Evolutionary conservation across 2,888 invertebrate genomes (phyloP), one percentile per base, ranked within the genome.

Genomic region (Acleris literana): DNA sequence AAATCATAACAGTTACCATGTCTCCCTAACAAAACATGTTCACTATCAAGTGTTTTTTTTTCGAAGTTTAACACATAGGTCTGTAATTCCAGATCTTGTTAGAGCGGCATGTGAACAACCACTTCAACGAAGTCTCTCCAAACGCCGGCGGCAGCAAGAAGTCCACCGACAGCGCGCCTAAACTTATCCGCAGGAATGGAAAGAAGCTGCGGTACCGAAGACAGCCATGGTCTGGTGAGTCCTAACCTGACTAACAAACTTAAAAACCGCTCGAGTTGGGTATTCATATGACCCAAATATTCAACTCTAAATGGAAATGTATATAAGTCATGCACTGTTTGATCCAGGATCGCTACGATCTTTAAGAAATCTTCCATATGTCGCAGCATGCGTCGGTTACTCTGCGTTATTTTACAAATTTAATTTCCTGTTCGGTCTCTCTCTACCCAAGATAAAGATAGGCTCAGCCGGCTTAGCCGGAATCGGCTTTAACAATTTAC

Each of bases 81-180:
- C 63, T 18, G 53, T 18, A 68, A 63, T 94, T 94, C 44, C 93
- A 96, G 96, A 94, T 94, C 68, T 95, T 97, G 68, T 91, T 99
- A 75, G 97, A 98, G 87, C 94, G 98, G 76, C 99, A 99, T 82
- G 98, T 98, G 60, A 98, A 98, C 91, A 95, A 96, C 78, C 99
- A 99, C 87, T 98, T 99, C 91, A 93, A 94, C 74, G 95, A 95
- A 79, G 88, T 90, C 29, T 93, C 93, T 53, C 85, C 90, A 4
- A 94, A 92, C 80, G 92, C 94, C 64, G 94, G 94, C 70, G 88
- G 92, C 53, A 84, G 93, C 63, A 96, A 95, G 86, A 96, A 96
- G 80, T 94, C 96, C 57, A 93, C 96, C 25, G 96, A 95, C 69
- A 95, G 96, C 74, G 88, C 92, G 7, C 93, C 94, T 57, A 98